Evolutionary conservation across 2,797 vertebrate species (phyloP), one percentile per base, ranked within the genome.

Genomic region (Halcyon leucocephala): DNA sequence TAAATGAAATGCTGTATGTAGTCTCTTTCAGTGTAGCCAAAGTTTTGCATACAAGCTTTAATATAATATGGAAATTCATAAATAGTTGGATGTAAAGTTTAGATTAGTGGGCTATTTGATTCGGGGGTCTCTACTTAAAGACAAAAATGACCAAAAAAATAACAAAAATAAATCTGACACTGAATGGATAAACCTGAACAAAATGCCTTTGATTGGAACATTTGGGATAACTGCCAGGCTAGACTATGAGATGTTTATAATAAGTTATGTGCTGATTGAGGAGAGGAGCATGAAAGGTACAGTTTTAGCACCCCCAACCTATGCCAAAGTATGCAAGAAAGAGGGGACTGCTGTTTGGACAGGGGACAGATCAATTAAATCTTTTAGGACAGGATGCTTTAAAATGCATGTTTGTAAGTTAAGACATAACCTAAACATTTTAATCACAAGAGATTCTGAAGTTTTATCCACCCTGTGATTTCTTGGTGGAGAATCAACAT

Each of bases 231-330:
- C 76, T 97, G 97, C 96, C 96, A 98, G 91, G 39, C 71, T 95
- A 87, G 92, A 89, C 87, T 92, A 87, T 46, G 73, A 91, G 88
- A 83, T 97, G 92, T 98, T 98, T 98, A 90, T 95, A 97, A 94
- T 94, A 95, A 37, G 82, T 39, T 95, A 90, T 46, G 85, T 97
- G 97, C 97, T 98, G 97, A 97, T 69, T 96, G 97, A 98, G 80
- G 66, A 96, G 91, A 94, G 80, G 64, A 87, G 42, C 84, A 62
- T 94, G 88, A 97, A 97, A 97, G 79, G 78, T 95, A 54, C 79
- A 76, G 42, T 93, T 94, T 95, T 97, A 93, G 60, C 93, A 89
- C 37, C 66, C 83, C 35, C 35, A 87, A 2, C 37, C 54, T 90
- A 67, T 81, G 89, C 93, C 86, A 95, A 97, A 92, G 25, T 96